Evolutionary conservation across 2,113 vertebrate species (phyloP).

Genomic region (Phainopepla nitens): DNA sequence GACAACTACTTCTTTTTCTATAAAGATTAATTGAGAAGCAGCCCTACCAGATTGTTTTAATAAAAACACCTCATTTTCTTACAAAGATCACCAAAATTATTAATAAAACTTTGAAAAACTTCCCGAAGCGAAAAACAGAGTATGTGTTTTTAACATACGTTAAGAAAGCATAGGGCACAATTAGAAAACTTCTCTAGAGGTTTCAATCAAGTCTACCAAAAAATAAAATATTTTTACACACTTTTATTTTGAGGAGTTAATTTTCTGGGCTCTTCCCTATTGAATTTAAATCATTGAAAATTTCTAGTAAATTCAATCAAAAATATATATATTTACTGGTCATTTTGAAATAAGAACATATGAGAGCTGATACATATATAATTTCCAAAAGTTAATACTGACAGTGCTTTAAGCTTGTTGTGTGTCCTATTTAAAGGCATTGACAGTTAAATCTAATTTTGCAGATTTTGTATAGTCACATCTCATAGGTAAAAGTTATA

Average conservation of each 20-base stretch:
- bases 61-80: background rate
- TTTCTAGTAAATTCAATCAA: background rate
- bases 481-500: background rate
- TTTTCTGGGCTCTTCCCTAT: background rate
- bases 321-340: background rate
- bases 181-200: background rate
- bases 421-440: background rate
- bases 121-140: background rate
- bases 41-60: background rate
- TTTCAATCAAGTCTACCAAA: background rate
- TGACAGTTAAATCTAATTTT: background rate
- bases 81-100: background rate
- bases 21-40: background rate
- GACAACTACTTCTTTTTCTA: background rate
- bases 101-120: background rate
- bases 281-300: background rate
- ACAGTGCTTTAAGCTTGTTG: background rate
- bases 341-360: background rate
- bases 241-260: background rate
- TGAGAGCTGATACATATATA: background rate
- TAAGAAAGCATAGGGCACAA: background rate
- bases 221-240: background rate
- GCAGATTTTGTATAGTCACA: background rate
- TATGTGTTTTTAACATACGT: background rate
- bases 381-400: background rate